These are phyloP conservation scores for Acropora yongei DNA, from an alignment of 64 coral and sea anemone genomes.

Conservation along the genomic window DNA sequence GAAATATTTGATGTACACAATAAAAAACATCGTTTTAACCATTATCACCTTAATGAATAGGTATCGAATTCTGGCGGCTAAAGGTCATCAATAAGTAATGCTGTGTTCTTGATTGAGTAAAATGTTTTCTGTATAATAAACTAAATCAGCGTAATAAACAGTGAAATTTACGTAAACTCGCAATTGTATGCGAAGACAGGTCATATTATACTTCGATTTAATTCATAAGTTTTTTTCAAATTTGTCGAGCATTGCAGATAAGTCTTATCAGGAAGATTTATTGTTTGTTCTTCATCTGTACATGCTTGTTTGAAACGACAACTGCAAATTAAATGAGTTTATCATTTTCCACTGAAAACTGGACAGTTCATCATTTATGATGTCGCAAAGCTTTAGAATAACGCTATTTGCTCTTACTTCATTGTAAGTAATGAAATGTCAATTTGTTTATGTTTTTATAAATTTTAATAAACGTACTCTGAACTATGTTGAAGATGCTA, in stretches of 20 bases:
- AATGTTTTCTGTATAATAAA: constrained; percentile 11
- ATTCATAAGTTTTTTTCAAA: background rate
- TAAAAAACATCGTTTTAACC: constrained; percentile 6
- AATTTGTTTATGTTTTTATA: background rate
- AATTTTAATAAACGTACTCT: background rate
- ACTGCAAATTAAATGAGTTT: background rate
- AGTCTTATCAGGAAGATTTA: background rate
- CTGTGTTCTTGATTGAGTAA: constrained; percentile 30
- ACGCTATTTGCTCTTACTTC: background rate
- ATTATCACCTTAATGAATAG: constrained; percentile 12
- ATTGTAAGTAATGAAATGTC: background rate
- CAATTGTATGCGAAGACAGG: background rate
- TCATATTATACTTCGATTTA: no score
- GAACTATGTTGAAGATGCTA: no score
- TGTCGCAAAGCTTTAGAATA: background rate
- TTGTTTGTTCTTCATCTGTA: background rate
- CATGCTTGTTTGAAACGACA: background rate
- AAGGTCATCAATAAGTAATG: constrained; percentile 26
- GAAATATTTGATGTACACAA: background rate
- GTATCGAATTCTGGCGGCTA: background rate
- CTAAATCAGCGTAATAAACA: background rate
- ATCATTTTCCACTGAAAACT: background rate
- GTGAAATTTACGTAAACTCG: background rate
- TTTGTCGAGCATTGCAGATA: background rate
- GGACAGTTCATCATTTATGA: background rate